Conservation (phyloP, 2,113 vertebrate genomes). For the Tursiops truncatus region DNA sequence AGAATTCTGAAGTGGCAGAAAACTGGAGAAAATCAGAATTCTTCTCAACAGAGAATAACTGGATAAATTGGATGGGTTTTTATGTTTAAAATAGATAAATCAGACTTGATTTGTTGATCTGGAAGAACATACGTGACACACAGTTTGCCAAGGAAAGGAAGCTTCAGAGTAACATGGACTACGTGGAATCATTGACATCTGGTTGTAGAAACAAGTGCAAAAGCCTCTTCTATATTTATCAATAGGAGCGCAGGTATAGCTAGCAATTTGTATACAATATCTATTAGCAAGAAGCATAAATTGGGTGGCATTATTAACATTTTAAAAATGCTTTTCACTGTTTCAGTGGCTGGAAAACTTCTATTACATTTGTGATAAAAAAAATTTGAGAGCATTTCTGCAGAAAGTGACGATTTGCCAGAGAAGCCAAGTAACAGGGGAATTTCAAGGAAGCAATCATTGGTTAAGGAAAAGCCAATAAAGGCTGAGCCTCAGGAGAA, state of each 20-base stretch:
- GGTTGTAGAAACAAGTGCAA: background rate
- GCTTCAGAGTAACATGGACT: background rate
- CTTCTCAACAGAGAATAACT: background rate
- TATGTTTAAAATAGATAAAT: background rate
- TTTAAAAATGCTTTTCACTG: background rate
- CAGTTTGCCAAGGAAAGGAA: background rate
- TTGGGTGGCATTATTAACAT: background rate
- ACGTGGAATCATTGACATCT: background rate
- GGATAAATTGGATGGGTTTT: background rate
- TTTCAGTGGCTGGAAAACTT: background rate
- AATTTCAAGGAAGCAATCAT: background rate
- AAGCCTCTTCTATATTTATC: background rate
- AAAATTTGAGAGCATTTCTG: background rate
- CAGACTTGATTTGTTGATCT: background rate
- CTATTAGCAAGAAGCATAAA: background rate
- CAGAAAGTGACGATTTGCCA: background rate
- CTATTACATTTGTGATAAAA: conserved; percentile 1
- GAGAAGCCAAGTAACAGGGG: background rate
- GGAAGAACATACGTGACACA: background rate
- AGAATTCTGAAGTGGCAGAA: background rate
- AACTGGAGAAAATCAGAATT: background rate
- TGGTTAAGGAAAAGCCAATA: background rate
- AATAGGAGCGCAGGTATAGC: background rate
- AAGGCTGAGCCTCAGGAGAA: background rate
- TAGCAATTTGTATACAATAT: background rate